Percentiles rank a stretch among this genome's conserved stretches.
These are phyloP conservation scores for Helicolenus hilgendorfi DNA, from an alignment of 2,797 vertebrate genomes.

Conservation along the genomic window DNA sequence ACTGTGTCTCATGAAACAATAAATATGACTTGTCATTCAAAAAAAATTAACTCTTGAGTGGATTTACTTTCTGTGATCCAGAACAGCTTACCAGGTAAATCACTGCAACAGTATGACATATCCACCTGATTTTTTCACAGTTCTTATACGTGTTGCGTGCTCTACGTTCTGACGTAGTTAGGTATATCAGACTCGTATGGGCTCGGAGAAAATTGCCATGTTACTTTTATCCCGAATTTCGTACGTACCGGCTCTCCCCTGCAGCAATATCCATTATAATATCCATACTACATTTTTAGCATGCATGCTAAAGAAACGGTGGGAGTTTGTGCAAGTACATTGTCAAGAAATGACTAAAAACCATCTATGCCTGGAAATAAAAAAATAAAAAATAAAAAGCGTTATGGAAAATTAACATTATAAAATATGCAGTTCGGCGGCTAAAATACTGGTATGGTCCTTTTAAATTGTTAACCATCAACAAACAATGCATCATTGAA, in stretches of 20 bases:
- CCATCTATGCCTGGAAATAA: neutral
- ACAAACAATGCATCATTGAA: neutral
- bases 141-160: too few relatives aligned
- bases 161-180: too few relatives aligned
- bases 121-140: too few relatives aligned
- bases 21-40: too few relatives aligned
- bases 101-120: too few relatives aligned
- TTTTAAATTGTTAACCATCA: neutral
- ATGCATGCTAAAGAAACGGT: neutral
- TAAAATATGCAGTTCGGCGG: neutral
- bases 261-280: neutral
- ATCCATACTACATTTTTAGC: neutral
- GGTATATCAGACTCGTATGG: too few relatives aligned
- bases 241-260: fast-evolving
- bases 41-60: too few relatives aligned
- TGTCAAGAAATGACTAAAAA: neutral
- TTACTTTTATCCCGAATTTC: too few relatives aligned
- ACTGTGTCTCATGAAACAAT: too few relatives aligned
- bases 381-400: neutral
- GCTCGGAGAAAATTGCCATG: too few relatives aligned
- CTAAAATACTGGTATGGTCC: neutral
- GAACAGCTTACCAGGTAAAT: too few relatives aligned
- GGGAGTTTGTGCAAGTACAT: neutral
- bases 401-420: neutral
- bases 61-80: too few relatives aligned